These are phyloP conservation scores for Meiosimyza decipiens DNA, from an alignment of 2,888 invertebrate species.

Conservation along the genomic window DNA sequence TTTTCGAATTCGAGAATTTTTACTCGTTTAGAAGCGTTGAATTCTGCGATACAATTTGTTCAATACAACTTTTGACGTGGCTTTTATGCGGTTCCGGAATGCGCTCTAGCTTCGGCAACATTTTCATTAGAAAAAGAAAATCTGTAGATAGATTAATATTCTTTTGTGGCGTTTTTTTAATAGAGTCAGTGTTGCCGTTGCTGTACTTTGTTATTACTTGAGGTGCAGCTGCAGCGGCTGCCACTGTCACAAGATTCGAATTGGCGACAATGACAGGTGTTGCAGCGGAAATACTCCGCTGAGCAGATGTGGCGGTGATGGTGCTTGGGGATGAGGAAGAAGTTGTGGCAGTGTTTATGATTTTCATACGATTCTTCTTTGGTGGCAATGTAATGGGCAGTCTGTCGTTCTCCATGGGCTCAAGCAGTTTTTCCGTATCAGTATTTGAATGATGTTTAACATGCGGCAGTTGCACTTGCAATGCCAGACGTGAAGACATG, in stretches of 20 bases:
- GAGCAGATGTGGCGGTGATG: background rate
- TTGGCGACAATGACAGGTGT: constrained; percentile 48
- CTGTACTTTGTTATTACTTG: background rate
- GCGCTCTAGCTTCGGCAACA: constrained; percentile 61
- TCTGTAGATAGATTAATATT: constrained; percentile 63
- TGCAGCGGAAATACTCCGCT: constrained; percentile 37
- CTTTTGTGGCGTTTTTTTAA: constrained; percentile 44
- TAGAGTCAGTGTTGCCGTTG: background rate
- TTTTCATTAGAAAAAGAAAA: constrained; percentile 64
- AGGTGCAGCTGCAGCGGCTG: background rate
- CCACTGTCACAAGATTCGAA: constrained; percentile 22
- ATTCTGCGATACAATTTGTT: constrained; percentile 59
- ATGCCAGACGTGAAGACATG: too few species aligned
- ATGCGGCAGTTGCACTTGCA: too few species aligned
- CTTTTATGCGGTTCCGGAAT: constrained; percentile 61
- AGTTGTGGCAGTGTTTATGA: constrained; percentile 49
- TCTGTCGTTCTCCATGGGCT: constrained; percentile 29
- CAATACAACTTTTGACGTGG: constrained; percentile 62
- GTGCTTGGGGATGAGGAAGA: constrained; percentile 25
- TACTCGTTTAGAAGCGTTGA: constrained; percentile 47
- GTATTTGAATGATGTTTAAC: too few species aligned
- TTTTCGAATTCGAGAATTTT: background rate
- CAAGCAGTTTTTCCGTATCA: too few species aligned
- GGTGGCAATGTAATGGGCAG: constrained; percentile 60
- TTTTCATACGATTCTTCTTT: constrained; percentile 60